Conservation (phyloP, 1,140 invertebrate genomes). For the Hycleus cichorii region DNA sequence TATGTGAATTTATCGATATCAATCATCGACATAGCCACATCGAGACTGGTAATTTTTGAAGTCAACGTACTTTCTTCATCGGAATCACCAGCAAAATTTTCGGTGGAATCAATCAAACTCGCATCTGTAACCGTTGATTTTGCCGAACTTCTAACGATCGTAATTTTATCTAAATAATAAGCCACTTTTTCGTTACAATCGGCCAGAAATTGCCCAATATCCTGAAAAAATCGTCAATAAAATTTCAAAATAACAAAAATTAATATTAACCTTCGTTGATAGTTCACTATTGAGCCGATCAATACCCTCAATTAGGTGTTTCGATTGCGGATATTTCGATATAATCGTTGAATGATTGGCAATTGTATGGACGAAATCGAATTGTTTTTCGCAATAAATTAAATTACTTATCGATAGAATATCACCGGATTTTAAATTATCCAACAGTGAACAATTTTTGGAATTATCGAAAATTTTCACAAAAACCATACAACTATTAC, state of each 20-base stretch:
- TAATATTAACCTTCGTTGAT: constrained; percentile 11
- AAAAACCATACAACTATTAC: constrained; percentile 44
- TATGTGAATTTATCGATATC: constrained; percentile 27
- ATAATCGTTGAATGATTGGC: constrained; percentile 31
- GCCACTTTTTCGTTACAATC: constrained; percentile 25
- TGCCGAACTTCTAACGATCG: constrained; percentile 2
- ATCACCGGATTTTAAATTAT: constrained; percentile 49
- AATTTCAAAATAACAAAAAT: background rate
- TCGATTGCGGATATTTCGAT: constrained; percentile 27
- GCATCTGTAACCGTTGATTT: background rate
- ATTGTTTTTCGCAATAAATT: constrained; percentile 15
- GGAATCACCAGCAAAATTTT: constrained; percentile 19
- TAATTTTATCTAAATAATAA: constrained; percentile 3
- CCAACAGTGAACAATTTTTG: constrained; percentile 51
- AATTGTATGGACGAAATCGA: constrained; percentile 21
- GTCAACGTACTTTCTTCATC: constrained; percentile 5
- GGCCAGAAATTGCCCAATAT: constrained; percentile 17
- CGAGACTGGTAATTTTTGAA: too few species aligned
- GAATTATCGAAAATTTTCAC: constrained; percentile 57
- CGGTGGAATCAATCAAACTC: background rate
- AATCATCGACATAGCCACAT: constrained; percentile 26
- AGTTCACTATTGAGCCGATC: constrained; percentile 24
- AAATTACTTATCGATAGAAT: constrained; percentile 56
- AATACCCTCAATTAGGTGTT: constrained; percentile 26
- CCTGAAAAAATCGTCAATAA: constrained; percentile 19